These are phyloP conservation scores for Takifugu ocellatus DNA, from an alignment of 2,797 vertebrate genomes.

Conservation along the genomic window DNA sequence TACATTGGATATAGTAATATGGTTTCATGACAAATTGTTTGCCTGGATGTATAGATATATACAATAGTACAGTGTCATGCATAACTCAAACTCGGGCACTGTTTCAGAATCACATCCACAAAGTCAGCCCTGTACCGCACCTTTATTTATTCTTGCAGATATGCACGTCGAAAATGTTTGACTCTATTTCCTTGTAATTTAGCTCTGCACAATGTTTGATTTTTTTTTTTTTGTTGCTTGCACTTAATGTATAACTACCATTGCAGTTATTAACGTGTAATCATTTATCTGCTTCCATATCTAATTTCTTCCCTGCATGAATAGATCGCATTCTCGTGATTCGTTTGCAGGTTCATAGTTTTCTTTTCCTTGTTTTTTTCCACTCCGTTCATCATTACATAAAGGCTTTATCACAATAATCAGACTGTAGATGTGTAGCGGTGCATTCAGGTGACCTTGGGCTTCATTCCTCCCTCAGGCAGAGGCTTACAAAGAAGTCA, in stretches of 20 bases:
- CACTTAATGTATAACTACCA: no score
- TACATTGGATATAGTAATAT: no score
- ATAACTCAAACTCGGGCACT: background rate
- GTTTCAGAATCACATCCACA: background rate
- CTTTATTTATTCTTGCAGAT: slow-evolving; percentile 17
- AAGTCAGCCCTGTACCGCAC: background rate
- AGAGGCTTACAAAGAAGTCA: slow-evolving; percentile 10
- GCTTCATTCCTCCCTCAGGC: slow-evolving; percentile 6
- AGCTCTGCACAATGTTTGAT: no score
- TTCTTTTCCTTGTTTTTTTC: background rate
- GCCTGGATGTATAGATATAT: background rate
- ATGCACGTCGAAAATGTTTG: no score
- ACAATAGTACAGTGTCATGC: background rate
- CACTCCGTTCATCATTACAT: background rate
- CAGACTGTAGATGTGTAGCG: slow-evolving; percentile 12
- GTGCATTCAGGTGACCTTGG: slow-evolving; percentile 28
- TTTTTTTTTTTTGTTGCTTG: no score
- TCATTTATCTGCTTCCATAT: background rate
- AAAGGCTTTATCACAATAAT: slow-evolving; percentile 3
- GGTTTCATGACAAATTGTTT: background rate
- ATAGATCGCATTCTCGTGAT: no score
- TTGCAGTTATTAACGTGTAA: no score
- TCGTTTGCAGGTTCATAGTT: background rate
- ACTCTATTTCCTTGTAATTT: no score
- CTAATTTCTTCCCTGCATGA: background rate